A percentile compares a stretch with the other conserved stretches of the same genome.
Conservation (phyloP, 2,797 vertebrate genomes). For the Brachyalestes nurse region DNA sequence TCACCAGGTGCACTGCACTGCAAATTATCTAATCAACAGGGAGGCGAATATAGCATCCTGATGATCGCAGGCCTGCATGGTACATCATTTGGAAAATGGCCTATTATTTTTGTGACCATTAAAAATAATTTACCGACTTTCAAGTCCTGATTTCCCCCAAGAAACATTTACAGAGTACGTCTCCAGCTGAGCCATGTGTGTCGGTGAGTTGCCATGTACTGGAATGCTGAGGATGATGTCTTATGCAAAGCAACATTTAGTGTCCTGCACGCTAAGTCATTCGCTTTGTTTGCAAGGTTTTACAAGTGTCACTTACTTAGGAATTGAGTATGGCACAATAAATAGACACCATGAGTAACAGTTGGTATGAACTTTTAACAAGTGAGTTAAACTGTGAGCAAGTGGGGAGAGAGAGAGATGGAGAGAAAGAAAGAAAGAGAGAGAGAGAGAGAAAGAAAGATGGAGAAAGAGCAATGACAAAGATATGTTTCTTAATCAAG, state of each 20-base stretch:
- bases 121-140: slow-evolving; percentile 83
- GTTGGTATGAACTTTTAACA: slow-evolving; percentile 11
- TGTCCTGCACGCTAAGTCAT: slow-evolving; percentile 20
- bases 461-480: slow-evolving; percentile 27
- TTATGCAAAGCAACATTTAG: slow-evolving; percentile 37
- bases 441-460: slow-evolving; percentile 61
- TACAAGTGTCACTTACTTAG: no score
- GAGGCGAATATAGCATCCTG: slow-evolving; percentile 78
- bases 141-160: slow-evolving; percentile 76
- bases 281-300: slow-evolving; percentile 15
- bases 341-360: neutral
- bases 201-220: neutral
- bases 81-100: slow-evolving; percentile 83
- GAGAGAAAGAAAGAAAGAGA: slow-evolving; percentile 41
- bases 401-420: neutral
- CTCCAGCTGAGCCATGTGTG: slow-evolving; percentile 46
- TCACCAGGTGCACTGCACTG: slow-evolving; percentile 82
- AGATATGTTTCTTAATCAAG: slow-evolving; percentile 40
- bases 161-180: slow-evolving; percentile 60
- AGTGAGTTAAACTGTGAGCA: neutral
- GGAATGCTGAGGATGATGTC: slow-evolving; percentile 40
- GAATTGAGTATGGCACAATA: neutral
- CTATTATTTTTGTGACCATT: slow-evolving; percentile 84
- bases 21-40: slow-evolving; percentile 85
- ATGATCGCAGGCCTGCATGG: slow-evolving; percentile 78